phyloP scores from a whole-genome alignment of 1,140 invertebrate species.

The Drosophila cardini region DNA sequence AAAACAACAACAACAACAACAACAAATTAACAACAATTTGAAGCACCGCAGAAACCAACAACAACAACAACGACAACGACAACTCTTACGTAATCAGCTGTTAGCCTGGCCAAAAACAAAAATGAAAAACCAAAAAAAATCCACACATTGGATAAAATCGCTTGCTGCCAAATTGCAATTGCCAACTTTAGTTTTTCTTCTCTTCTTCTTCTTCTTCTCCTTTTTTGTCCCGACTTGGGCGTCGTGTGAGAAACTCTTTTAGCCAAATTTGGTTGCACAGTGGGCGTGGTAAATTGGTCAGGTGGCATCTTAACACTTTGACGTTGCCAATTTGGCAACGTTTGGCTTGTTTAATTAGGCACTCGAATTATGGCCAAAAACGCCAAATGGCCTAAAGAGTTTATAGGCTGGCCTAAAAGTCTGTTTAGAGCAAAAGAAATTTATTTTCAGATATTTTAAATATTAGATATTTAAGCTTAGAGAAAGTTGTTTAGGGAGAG shows the following conservation, averaged over 20 bases:
- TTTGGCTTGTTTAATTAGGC: slow-evolving; percentile 40
- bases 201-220: not conserved
- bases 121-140: not conserved
- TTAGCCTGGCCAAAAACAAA: slow-evolving; percentile 36
- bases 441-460: slow-evolving; percentile 4
- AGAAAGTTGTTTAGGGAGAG: slow-evolving; percentile 34
- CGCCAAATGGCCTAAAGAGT: slow-evolving; percentile 31
- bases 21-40: slow-evolving; percentile 63
- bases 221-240: slow-evolving; percentile 9
- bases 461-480: slow-evolving; percentile 12
- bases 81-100: slow-evolving; percentile 63
- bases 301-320: slow-evolving; percentile 51
- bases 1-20: slow-evolving; percentile 25
- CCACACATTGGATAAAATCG: slow-evolving; percentile 36
- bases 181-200: slow-evolving; percentile 37
- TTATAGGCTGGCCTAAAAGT: not conserved
- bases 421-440: slow-evolving; percentile 7
- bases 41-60: slow-evolving; percentile 31
- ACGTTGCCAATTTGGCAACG: slow-evolving; percentile 41
- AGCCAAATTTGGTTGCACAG: slow-evolving; percentile 22
- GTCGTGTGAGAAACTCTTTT: slow-evolving; percentile 36
- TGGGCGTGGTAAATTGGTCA: slow-evolving; percentile 45
- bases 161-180: slow-evolving; percentile 50
- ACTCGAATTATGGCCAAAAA: slow-evolving; percentile 18
- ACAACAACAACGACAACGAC: slow-evolving; percentile 33